Percentiles rank a stretch among this genome's conserved stretches.
Evolutionary conservation across 2,888 invertebrate genomes (phyloP).

Genomic region (Nasonia oneida): DNA sequence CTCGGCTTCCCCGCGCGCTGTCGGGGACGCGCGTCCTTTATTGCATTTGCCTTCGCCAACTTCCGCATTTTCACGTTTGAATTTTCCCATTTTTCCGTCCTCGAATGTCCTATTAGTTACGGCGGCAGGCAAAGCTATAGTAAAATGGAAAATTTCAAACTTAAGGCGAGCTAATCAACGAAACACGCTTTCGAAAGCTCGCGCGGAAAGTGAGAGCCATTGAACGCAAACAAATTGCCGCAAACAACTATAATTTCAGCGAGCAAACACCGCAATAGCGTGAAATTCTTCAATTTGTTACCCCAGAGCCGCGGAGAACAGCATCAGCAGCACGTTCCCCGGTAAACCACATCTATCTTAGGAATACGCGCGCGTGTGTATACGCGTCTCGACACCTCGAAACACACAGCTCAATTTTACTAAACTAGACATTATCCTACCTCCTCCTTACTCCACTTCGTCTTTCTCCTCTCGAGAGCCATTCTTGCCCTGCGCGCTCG

Average conservation of each 20-base stretch:
- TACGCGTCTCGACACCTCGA: background rate
- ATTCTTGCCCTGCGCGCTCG: background rate
- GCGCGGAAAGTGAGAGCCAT: no score
- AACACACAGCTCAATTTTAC: conserved; percentile 16
- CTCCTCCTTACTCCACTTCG: background rate
- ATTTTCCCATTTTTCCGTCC: no score
- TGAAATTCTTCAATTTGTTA: background rate
- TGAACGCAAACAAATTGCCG: no score
- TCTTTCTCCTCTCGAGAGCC: conserved; percentile 44
- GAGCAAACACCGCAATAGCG: background rate
- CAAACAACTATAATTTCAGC: no score
- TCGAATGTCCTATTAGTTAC: no score
- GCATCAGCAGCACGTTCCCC: background rate
- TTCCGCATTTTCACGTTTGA: no score
- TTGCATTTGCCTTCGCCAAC: background rate
- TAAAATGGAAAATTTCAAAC: no score
- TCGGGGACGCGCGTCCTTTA: background rate
- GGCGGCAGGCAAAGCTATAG: no score
- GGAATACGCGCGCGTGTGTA: background rate
- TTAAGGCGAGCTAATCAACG: no score
- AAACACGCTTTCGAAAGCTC: no score
- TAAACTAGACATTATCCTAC: conserved; percentile 4
- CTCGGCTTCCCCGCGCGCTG: background rate
- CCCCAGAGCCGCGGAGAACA: background rate
- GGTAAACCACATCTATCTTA: background rate